Evolutionary conservation across 2,113 vertebrate genomes (phyloP).

Genomic region (Setophaga kirtlandii): DNA sequence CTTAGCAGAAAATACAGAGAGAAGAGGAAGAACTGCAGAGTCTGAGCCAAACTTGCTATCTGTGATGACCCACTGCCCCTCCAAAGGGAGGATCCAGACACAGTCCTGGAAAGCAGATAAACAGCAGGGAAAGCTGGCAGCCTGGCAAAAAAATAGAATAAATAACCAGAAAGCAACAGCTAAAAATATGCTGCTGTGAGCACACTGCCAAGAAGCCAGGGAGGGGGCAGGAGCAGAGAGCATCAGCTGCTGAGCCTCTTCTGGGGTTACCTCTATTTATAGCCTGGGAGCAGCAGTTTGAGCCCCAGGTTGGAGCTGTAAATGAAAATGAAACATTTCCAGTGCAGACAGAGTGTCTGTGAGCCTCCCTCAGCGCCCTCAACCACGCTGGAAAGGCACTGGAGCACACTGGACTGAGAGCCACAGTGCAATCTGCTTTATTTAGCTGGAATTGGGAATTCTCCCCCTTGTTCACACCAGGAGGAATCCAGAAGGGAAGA

Average conservation of each 20-base stretch:
- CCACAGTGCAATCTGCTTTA: neutral
- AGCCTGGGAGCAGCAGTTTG: neutral
- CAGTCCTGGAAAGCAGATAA: slow-evolving; percentile 24
- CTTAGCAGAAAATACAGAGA: neutral
- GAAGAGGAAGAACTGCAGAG: neutral
- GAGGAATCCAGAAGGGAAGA: neutral
- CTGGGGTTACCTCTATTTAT: slow-evolving; percentile 49
- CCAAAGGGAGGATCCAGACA: neutral
- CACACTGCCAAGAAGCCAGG: neutral
- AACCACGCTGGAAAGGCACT: neutral
- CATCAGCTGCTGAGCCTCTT: neutral
- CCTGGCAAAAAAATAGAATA: neutral
- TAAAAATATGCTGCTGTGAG: neutral
- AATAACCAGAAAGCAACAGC: neutral
- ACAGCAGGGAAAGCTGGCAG: neutral
- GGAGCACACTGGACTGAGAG: neutral
- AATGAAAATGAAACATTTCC: slow-evolving; percentile 9
- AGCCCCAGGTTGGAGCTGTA: neutral
- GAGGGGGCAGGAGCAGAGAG: neutral
- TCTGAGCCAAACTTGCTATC: neutral
- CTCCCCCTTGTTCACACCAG: neutral
- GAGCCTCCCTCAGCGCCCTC: neutral
- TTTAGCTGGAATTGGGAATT: neutral
- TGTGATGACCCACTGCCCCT: neutral
- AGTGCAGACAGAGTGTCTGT: neutral